These are phyloP conservation scores for Panopea generosa DNA, from an alignment of 2,888 invertebrate species.

Conservation along the genomic window DNA sequence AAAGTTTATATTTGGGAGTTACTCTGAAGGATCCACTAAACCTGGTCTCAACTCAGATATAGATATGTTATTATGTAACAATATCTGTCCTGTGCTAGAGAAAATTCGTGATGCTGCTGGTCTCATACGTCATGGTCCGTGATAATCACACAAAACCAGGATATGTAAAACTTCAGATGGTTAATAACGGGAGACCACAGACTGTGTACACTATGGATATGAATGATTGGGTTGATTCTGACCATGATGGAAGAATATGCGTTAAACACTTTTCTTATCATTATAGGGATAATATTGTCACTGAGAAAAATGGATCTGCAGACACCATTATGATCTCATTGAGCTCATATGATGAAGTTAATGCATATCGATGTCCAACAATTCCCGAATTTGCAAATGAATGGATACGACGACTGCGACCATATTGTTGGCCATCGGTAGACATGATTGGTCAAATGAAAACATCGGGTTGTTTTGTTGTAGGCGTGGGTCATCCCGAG, in stretches of 20 bases:
- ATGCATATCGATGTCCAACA: not conserved
- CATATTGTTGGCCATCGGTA: not conserved
- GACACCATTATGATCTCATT: too few species aligned
- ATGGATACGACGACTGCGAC: not conserved
- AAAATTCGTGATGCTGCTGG: too few species aligned
- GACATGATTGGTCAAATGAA: not conserved
- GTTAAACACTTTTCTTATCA: not conserved
- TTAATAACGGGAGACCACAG: not conserved
- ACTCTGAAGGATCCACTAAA: too few species aligned
- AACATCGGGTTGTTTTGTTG: not conserved
- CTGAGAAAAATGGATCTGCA: too few species aligned
- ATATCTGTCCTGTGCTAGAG: too few species aligned
- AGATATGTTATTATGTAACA: too few species aligned
- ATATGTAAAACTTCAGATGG: constrained; percentile 11
- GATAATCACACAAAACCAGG: constrained; percentile 4
- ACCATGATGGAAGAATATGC: not conserved
- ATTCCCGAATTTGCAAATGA: constrained; percentile 5
- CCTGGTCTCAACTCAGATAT: too few species aligned
- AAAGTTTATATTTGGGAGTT: too few species aligned
- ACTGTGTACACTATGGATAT: not conserved
- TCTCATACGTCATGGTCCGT: not conserved
- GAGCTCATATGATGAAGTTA: not conserved
- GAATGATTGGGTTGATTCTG: not conserved
- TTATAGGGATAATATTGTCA: too few species aligned
- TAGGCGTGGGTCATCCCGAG: constrained; percentile 1